Percentiles rank a stretch among this genome's conserved stretches.
Evolutionary conservation across 2,797 vertebrate genomes (phyloP).

Genomic region (Leontocebus nigricollis): DNA sequence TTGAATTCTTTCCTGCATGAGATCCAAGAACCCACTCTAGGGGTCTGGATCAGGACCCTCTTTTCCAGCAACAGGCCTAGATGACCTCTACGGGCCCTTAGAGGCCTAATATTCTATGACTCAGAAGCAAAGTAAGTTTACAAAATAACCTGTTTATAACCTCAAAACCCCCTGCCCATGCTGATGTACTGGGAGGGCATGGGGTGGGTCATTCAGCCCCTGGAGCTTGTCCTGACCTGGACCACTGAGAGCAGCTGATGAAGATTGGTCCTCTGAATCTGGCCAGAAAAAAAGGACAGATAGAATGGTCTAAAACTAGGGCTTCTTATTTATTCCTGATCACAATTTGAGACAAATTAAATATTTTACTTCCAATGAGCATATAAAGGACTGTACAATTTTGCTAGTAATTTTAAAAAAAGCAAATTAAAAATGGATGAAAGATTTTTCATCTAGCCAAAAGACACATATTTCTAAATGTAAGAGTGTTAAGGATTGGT

Average conservation of each 20-base stretch:
- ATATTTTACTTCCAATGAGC: background rate
- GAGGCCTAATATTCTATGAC: background rate
- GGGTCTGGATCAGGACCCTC: too few species aligned
- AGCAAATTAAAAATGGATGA: background rate
- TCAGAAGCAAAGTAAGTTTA: background rate
- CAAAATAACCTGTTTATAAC: background rate
- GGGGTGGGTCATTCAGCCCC: background rate
- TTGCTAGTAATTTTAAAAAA: background rate
- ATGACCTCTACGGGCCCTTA: background rate
- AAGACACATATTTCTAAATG: background rate
- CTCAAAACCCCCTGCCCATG: fast-evolving
- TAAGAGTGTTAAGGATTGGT: background rate
- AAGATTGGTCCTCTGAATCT: background rate
- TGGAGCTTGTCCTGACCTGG: too few species aligned
- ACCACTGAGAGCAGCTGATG: background rate
- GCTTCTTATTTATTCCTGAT: too few species aligned
- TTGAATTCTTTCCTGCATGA: too few species aligned
- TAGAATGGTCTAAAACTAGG: background rate
- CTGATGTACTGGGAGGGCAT: background rate
- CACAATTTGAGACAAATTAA: background rate
- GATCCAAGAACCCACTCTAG: too few species aligned
- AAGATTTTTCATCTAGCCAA: background rate
- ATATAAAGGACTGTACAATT: background rate
- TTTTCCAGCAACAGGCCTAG: too few species aligned
- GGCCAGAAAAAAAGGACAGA: background rate